Evolutionary conservation across 2,797 vertebrate genomes (phyloP).

Genomic region (Trachurus trachurus): DNA sequence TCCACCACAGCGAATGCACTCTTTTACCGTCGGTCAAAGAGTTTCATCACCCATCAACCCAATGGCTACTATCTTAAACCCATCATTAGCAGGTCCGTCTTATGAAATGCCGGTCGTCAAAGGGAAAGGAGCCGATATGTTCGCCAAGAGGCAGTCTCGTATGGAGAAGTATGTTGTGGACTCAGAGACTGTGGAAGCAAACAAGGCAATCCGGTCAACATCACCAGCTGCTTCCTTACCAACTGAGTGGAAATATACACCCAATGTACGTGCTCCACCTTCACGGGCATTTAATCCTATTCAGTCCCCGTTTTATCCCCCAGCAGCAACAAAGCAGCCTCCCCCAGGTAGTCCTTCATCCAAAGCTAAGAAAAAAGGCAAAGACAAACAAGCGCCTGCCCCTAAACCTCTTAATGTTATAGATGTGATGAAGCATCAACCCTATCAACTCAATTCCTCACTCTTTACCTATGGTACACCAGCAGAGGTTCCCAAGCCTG

Average conservation of each 20-base stretch:
- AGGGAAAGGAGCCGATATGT: slow-evolving; percentile 97
- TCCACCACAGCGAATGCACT: slow-evolving; percentile 78
- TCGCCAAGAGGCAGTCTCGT: slow-evolving; percentile 96
- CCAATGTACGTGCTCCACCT: slow-evolving; percentile 96
- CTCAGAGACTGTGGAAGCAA: slow-evolving; percentile 94
- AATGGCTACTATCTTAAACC: slow-evolving; percentile 79
- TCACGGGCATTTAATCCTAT: slow-evolving; percentile 95
- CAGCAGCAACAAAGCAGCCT: slow-evolving; percentile 89
- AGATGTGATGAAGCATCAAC: slow-evolving; percentile 99
- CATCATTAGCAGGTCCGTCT: slow-evolving; percentile 83
- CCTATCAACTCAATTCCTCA: slow-evolving; percentile 95
- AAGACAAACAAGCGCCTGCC: slow-evolving; percentile 87
- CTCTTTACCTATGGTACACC: slow-evolving; percentile 96
- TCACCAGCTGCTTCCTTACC: slow-evolving; percentile 95
- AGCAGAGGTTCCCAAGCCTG: slow-evolving; percentile 80
- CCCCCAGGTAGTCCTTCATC: slow-evolving; percentile 77
- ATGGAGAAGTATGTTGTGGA: slow-evolving; percentile 99
- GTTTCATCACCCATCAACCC: slow-evolving; percentile 86
- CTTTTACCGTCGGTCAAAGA: slow-evolving; percentile 75
- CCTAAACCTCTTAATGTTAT: slow-evolving; percentile 94
- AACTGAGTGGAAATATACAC: slow-evolving; percentile 95
- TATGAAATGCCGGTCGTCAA: slow-evolving; percentile 92
- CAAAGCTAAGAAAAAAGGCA: slow-evolving; percentile 90
- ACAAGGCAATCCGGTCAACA: slow-evolving; percentile 87
- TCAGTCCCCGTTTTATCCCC: slow-evolving; percentile 94